These are phyloP conservation scores for Bubo bubo DNA, from an alignment of 2,113 vertebrate genomes.

Conservation along the genomic window DNA sequence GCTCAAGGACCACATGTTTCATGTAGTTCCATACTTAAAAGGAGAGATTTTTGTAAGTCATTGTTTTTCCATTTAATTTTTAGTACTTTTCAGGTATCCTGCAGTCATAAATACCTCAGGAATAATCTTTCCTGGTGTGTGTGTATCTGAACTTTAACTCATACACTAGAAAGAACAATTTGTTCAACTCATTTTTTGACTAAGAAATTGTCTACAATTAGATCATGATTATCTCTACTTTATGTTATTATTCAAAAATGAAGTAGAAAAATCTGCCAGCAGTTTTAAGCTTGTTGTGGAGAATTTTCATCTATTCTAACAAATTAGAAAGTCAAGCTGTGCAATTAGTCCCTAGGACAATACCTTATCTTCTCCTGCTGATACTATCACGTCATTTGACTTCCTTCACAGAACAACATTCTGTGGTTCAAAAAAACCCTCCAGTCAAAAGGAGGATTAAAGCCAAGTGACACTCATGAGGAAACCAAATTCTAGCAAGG, in stretches of 20 bases:
- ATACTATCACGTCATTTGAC: not conserved
- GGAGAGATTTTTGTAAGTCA: not conserved
- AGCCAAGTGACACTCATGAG: not conserved
- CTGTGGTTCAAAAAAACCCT: not conserved
- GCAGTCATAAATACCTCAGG: not conserved
- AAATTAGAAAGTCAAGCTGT: constrained; percentile 8
- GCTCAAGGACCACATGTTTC: not conserved
- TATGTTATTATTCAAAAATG: not conserved
- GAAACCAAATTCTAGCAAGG: not conserved
- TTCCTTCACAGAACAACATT: not conserved
- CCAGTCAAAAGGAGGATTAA: not conserved
- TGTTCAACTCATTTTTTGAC: not conserved
- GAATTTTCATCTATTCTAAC: not conserved
- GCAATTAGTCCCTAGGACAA: not conserved
- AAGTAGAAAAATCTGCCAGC: not conserved
- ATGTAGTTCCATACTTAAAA: not conserved
- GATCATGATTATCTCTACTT: not conserved
- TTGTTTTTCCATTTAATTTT: not conserved
- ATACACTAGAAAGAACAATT: not conserved
- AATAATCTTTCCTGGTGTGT: not conserved
- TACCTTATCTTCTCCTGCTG: not conserved
- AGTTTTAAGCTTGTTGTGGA: not conserved
- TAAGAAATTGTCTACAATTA: not conserved
- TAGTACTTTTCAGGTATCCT: not conserved
- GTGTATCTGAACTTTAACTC: not conserved